phyloP scores from a whole-genome alignment of 2,888 invertebrate species.

The Selenia dentaria region DNA sequence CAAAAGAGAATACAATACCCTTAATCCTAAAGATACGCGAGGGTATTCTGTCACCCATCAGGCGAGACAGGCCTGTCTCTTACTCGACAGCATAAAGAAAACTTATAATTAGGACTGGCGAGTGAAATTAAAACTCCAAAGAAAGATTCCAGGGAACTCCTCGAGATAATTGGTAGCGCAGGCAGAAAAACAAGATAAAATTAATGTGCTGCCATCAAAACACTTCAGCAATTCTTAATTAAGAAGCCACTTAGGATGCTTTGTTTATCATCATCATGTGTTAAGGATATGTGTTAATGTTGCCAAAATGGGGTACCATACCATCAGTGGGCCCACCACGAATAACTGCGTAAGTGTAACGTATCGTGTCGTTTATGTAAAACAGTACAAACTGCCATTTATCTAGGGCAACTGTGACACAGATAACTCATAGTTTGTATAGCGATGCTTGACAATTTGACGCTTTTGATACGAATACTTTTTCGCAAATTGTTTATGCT shows the following conservation, averaged over 20 bases:
- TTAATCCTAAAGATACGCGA: no score
- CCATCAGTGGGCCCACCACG: neutral
- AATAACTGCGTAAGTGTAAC: no score
- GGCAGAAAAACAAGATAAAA: conserved; percentile 74
- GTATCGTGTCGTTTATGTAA: no score
- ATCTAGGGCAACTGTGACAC: no score
- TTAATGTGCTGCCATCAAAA: conserved; percentile 75
- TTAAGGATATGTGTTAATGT: conserved; percentile 12
- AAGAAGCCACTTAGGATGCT: conserved; percentile 61
- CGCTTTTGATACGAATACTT: no score
- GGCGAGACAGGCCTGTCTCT: neutral
- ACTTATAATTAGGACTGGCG: conserved; percentile 55
- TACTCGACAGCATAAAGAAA: conserved; percentile 45
- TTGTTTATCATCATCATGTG: conserved; percentile 37
- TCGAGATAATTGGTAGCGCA: conserved; percentile 68
- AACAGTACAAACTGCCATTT: no score
- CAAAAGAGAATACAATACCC: no score
- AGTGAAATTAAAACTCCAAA: conserved; percentile 64
- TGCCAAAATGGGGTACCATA: conserved; percentile 1
- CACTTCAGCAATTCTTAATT: conserved; percentile 71
- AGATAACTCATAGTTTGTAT: no score
- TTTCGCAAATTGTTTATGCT: no score
- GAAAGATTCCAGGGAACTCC: conserved; percentile 50
- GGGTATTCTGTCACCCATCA: neutral
- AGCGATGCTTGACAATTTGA: no score